Evolutionary conservation across 2,797 vertebrate genomes (phyloP).

Genomic region (Pyrocephalus nanus): DNA sequence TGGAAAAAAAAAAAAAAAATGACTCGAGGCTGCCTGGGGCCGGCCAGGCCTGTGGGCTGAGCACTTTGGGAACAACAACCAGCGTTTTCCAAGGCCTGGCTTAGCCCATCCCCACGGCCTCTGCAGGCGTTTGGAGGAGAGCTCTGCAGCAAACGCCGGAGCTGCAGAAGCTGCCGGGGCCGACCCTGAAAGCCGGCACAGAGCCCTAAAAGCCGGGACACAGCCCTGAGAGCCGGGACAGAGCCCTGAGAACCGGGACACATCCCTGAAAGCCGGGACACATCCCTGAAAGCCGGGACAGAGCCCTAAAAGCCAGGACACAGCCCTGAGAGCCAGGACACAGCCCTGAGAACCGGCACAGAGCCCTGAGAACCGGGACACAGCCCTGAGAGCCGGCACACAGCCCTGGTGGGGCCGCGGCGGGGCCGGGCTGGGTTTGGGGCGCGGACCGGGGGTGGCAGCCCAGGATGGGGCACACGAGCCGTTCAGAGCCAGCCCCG

Average conservation of each 20-base stretch:
- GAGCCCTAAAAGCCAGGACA: accelerated
- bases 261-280: no score
- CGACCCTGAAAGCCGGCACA: accelerated
- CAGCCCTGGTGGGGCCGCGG: accelerated
- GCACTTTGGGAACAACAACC: accelerated
- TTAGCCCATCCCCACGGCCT: accelerated
- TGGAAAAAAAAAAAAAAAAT: no score
- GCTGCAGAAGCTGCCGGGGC: background rate
- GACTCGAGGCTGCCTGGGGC: background rate
- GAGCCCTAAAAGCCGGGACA: no score
- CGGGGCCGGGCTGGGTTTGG: background rate
- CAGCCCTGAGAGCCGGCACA: no score
- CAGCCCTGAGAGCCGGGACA: no score
- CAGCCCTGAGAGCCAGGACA: no score
- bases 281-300: no score
- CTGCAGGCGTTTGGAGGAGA: accelerated
- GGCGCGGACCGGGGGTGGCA: accelerated
- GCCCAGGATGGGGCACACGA: accelerated
- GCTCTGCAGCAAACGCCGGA: background rate
- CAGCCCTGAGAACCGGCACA: no score
- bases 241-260: no score
- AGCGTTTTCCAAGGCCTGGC: accelerated
- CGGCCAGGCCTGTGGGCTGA: background rate
- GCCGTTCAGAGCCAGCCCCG: background rate
- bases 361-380: no score